phyloP scores from a whole-genome alignment of 2,888 invertebrate species.

The Erynnis tages region DNA sequence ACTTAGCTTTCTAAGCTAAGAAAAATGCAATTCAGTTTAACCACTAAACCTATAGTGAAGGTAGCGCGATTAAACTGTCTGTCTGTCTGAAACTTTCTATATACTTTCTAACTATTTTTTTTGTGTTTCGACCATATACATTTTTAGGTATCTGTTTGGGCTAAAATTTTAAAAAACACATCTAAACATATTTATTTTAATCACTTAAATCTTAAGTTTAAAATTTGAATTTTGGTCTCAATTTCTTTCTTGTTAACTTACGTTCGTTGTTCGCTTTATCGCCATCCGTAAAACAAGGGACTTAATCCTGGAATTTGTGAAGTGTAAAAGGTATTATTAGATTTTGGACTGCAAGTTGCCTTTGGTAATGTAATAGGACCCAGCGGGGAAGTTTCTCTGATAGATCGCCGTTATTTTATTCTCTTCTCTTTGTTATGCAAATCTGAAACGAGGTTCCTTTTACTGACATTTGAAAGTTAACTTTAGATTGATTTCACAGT shows the following conservation, averaged over 20 bases:
- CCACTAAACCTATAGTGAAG: background rate
- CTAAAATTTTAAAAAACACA: too few relatives aligned
- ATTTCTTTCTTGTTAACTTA: too few relatives aligned
- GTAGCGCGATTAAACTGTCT: background rate
- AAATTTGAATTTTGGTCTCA: too few relatives aligned
- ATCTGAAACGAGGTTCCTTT: too few relatives aligned
- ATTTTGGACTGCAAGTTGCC: constrained; percentile 8
- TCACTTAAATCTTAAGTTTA: too few relatives aligned
- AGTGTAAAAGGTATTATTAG: constrained; percentile 14
- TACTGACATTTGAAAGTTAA: background rate
- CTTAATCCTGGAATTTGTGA: constrained; percentile 7
- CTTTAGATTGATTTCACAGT: too few relatives aligned
- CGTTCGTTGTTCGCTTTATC: background rate
- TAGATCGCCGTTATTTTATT: constrained; percentile 11
- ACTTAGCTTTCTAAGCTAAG: background rate
- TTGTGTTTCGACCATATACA: too few relatives aligned
- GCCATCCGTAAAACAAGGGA: background rate
- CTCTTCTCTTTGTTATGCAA: constrained; percentile 1
- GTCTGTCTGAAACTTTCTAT: background rate
- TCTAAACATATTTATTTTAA: too few relatives aligned
- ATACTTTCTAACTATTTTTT: too few relatives aligned
- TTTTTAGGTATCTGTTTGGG: too few relatives aligned
- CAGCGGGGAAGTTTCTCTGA: constrained; percentile 12
- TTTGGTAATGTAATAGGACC: constrained; percentile 12
- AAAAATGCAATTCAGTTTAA: constrained; percentile 4